phyloP scores from a whole-genome alignment of 2,888 invertebrate genomes.

The Andrena praecox region DNA sequence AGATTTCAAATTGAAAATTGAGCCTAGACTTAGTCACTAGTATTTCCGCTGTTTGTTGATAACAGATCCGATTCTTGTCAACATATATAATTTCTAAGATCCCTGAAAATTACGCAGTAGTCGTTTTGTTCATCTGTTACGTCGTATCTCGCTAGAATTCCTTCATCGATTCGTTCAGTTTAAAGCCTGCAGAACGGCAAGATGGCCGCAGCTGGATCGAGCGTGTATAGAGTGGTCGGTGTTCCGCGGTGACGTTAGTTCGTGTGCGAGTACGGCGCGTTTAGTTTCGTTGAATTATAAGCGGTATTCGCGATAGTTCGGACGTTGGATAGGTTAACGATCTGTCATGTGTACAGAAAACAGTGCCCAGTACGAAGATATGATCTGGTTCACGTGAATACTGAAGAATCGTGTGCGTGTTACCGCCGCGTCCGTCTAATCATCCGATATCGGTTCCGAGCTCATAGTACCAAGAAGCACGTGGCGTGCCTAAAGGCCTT shows the following conservation, averaged over 20 bases:
- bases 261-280: conserved; percentile 46
- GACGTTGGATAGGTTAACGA: conserved; percentile 49
- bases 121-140: background rate
- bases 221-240: conserved; percentile 56
- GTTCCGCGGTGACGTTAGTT: conserved; percentile 60
- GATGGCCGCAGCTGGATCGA: conserved; percentile 67
- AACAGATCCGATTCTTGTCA: background rate
- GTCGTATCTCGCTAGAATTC: conserved; percentile 17
- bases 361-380: conserved; percentile 19
- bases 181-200: conserved; percentile 50
- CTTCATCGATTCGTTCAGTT: conserved; percentile 56
- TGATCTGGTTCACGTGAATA: conserved; percentile 31
- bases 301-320: conserved; percentile 19
- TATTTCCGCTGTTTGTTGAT: background rate
- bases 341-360: conserved; percentile 41
- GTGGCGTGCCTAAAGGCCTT: conserved; percentile 38
- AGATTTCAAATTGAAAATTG: conserved; percentile 26
- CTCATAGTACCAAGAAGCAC: conserved; percentile 47
- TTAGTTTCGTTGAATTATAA: conserved; percentile 45
- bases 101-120: no score
- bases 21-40: background rate
- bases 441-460: conserved; percentile 6
- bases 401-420: conserved; percentile 31
- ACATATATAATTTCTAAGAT: background rate
- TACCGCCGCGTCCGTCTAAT: conserved; percentile 27